phyloP scores from a whole-genome alignment of 1,140 invertebrate genomes.

The Spodoptera litura region DNA sequence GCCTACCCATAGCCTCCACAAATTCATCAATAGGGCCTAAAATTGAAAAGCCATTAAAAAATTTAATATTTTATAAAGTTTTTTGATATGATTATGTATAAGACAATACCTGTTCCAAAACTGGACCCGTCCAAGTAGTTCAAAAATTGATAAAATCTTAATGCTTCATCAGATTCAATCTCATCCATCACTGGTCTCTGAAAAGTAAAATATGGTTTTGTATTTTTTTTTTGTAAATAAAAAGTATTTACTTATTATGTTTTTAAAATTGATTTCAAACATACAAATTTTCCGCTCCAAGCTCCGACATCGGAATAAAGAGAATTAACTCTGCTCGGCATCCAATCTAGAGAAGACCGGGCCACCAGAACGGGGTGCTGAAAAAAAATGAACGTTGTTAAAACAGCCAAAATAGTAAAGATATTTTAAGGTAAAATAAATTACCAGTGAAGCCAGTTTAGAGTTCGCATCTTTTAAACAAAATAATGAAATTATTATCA shows the following conservation, averaged over 20 bases:
- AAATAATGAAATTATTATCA: too few relatives aligned
- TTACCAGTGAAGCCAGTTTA: conserved; percentile 62
- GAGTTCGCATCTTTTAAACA: conserved; percentile 42
- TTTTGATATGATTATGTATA: too few relatives aligned
- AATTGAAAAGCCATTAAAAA: not conserved
- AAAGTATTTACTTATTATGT: too few relatives aligned
- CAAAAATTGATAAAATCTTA: conserved; percentile 81
- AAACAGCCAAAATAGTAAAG: not conserved
- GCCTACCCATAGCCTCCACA: conserved; percentile 78
- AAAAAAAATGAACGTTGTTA: conserved; percentile 46
- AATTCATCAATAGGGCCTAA: conserved; percentile 82
- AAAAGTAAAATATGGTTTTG: conserved; percentile 40
- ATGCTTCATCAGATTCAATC: conserved; percentile 82
- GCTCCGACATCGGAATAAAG: conserved; percentile 81
- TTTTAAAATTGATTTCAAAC: conserved; percentile 33
- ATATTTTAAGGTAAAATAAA: too few relatives aligned
- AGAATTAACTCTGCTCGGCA: conserved; percentile 82
- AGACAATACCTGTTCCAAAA: conserved; percentile 75
- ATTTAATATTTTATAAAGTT: not conserved
- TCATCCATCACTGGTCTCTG: conserved; percentile 83
- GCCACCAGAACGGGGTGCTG: conserved; percentile 78
- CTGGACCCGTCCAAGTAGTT: conserved; percentile 81
- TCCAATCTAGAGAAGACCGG: conserved; percentile 79
- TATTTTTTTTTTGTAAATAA: too few relatives aligned
- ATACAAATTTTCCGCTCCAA: conserved; percentile 83